These are phyloP conservation scores for Drosophila trapezifrons DNA, from an alignment of 1,140 invertebrate species.

Conservation along the genomic window DNA sequence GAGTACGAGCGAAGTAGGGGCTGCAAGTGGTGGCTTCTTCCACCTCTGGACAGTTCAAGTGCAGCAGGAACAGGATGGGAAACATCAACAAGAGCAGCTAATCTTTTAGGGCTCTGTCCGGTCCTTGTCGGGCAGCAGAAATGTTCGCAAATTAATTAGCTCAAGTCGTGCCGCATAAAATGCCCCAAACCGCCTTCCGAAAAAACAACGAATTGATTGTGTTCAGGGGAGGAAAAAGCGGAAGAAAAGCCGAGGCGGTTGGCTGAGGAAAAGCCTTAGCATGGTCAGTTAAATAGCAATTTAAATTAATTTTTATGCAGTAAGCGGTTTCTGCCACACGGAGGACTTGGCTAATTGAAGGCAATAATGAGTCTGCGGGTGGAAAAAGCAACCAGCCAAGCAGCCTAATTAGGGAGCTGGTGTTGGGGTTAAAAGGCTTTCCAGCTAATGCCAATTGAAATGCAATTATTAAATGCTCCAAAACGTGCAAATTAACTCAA, in stretches of 20 bases:
- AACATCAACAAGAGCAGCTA: conserved; percentile 11
- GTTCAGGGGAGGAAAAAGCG: conserved; percentile 10
- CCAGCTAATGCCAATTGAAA: conserved; percentile 64
- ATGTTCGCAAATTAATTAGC: conserved; percentile 51
- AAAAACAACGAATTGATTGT: conserved; percentile 25
- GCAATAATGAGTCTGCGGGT: conserved; percentile 44
- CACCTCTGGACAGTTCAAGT: conserved; percentile 20
- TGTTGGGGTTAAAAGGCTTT: conserved; percentile 20
- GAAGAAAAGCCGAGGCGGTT: conserved; percentile 26
- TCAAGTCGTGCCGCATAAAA: not conserved
- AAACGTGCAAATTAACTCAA: conserved; percentile 40
- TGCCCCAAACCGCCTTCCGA: not conserved
- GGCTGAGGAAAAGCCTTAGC: conserved; percentile 41
- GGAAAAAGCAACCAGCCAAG: conserved; percentile 50
- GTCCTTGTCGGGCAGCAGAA: conserved; percentile 7
- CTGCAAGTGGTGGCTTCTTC: not conserved
- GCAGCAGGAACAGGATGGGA: conserved; percentile 20
- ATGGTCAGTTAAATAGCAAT: conserved; percentile 79
- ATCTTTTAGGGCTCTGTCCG: not conserved
- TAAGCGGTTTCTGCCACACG: conserved; percentile 45
- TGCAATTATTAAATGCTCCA: conserved; percentile 58
- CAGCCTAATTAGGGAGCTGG: conserved; percentile 51
- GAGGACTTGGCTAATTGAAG: conserved; percentile 62
- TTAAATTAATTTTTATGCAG: conserved; percentile 79
- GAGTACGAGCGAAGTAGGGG: not conserved